Evolutionary conservation across 2,888 invertebrate genomes (phyloP).

Genomic region (Timema cristinae): DNA sequence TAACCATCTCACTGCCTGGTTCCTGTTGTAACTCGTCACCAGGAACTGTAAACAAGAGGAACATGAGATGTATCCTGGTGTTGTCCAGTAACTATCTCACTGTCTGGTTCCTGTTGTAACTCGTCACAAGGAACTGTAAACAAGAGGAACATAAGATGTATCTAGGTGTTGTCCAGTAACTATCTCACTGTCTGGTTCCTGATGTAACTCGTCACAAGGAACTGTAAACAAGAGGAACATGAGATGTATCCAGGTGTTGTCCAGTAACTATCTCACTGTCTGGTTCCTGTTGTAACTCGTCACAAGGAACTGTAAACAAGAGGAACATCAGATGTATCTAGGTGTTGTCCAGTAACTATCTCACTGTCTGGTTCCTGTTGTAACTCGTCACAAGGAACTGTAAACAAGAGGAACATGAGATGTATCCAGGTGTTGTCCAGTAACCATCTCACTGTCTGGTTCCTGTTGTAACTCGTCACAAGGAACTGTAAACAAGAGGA

Average conservation of each 20-base stretch:
- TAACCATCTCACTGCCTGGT: conserved; percentile 49
- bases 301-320: conserved; percentile 47
- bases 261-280: conserved; percentile 49
- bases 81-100: conserved; percentile 50
- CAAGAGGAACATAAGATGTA: conserved; percentile 54
- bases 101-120: conserved; percentile 47
- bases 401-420: conserved; percentile 50
- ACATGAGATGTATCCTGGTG: conserved; percentile 59
- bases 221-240: conserved; percentile 50
- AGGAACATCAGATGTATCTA: conserved; percentile 57
- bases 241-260: conserved; percentile 57
- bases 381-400: conserved; percentile 51
- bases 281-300: conserved; percentile 47
- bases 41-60: conserved; percentile 48
- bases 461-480: conserved; percentile 45
- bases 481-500: conserved; percentile 48
- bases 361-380: conserved; percentile 47
- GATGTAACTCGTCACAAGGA: conserved; percentile 47
- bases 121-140: conserved; percentile 49
- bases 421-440: conserved; percentile 57
- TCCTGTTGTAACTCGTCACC: conserved; percentile 45
- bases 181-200: conserved; percentile 47
- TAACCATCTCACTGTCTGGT: conserved; percentile 49
- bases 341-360: conserved; percentile 51
- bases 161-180: conserved; percentile 54